Conservation (phyloP, 2,888 invertebrate genomes). For the Ephialtes manifestator region DNA sequence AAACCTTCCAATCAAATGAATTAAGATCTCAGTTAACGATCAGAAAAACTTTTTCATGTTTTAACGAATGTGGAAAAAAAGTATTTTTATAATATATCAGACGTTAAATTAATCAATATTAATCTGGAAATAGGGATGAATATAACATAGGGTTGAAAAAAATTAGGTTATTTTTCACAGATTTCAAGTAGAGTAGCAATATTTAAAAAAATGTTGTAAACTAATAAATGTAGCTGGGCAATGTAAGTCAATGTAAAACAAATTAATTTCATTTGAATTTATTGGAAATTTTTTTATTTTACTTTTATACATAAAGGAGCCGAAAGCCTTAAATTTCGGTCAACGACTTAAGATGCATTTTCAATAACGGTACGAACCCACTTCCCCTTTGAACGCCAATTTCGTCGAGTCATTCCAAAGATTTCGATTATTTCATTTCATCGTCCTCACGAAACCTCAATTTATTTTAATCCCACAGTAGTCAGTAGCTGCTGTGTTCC, state of each 20-base stretch:
- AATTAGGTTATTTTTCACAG: no score
- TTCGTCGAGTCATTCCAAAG: slow-evolving; percentile 44
- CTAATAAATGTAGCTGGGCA: neutral
- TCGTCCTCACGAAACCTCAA: slow-evolving; percentile 6
- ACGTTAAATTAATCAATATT: neutral
- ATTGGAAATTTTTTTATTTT: neutral
- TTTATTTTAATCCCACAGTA: slow-evolving; percentile 46
- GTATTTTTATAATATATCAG: neutral
- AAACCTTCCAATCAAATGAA: neutral
- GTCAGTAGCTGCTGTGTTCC: neutral
- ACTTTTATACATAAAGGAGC: neutral
- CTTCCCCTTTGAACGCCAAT: neutral
- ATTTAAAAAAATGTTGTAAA: neutral
- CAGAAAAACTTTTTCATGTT: neutral
- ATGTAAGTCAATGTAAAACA: neutral
- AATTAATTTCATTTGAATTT: neutral
- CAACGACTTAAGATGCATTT: neutral
- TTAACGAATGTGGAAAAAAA: no score
- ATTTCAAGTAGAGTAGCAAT: no score
- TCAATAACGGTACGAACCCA: neutral
- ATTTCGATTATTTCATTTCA: slow-evolving; percentile 26
- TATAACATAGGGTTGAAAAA: no score
- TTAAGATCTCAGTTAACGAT: neutral
- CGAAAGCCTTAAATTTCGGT: neutral
- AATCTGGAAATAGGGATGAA: neutral